Base-by-base conservation (phyloP, 2,113 vertebrate genomes). In the Numenius arquata region DNA sequence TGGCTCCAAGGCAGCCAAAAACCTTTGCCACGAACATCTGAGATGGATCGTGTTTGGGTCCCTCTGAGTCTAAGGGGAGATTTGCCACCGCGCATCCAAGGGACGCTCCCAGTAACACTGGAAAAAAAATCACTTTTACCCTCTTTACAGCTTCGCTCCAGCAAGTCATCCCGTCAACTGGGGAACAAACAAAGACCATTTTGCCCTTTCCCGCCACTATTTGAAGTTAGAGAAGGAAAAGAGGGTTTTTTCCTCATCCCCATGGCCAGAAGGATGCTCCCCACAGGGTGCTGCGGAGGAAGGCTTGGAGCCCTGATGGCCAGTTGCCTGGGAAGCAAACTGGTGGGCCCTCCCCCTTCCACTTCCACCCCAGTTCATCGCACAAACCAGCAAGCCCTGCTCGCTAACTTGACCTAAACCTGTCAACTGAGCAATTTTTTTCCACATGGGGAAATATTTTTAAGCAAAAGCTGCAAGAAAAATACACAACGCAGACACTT, bases 371-470 rank as follows among this genome's bases (percentile, higher is more conserved):
- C 2, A 0, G 25, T 62, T 87, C 55, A 50, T 27, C 41, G 6
- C 5, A 53, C 58, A 16, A 71, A 67, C 52, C n/a, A 38, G 34
- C 52, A 68, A 84, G 22, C 12, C 63, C 65, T 29, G 66, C 76
- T 72, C 14, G 5, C 67, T 62, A 40, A n/a, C 72, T 58, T 94
- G 88, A 78, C 96, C 94, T 29, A 66, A 7, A 94, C 95, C 87
- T 97, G 92, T 66, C 96, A 95, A 85, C 36, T 43, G 88, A 93
- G 91, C 90, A 38, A 70, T 92, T 87, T 25, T 25, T 68, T 43
- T 43, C 16, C 62, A 52, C 50, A 75, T 8, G 11, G 58, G 66
- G 19, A 58, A 90, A 94, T 50, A 71, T 73, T 76, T 84, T 87
- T 50, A 94, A 75, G 78, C 29, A 83, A 79, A 85, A 76, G 45